Evolutionary conservation across 1,140 invertebrate genomes (phyloP).

Genomic region (Pomacea maculata): DNA sequence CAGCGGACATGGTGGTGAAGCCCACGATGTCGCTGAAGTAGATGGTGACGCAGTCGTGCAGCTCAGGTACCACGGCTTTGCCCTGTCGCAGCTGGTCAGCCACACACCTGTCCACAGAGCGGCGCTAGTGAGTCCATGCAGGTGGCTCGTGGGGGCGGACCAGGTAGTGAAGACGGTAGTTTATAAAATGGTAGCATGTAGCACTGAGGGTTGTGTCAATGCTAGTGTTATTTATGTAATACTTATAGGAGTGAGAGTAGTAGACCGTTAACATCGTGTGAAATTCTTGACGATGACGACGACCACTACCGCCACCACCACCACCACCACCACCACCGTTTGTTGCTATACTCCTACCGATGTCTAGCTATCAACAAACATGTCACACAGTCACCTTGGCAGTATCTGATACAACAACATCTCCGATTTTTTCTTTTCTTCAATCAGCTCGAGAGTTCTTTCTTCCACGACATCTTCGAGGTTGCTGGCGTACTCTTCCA

Average conservation of each 20-base stretch:
- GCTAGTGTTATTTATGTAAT: too few species aligned
- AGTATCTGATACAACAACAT: conserved; percentile 89
- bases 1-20: conserved; percentile 69
- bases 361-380: too few species aligned
- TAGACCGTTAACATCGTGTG: too few species aligned
- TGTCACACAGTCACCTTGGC: conserved; percentile 73
- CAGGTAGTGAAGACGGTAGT: too few species aligned
- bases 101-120: conserved; percentile 69
- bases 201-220: too few species aligned
- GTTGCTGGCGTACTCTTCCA: conserved; percentile 94
- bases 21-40: conserved; percentile 94
- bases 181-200: too few species aligned
- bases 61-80: conserved; percentile 85
- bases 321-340: too few species aligned
- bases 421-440: conserved; percentile 92
- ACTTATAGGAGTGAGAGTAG: too few species aligned
- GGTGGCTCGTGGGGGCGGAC: too few species aligned
- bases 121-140: neutral
- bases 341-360: too few species aligned
- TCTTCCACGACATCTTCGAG: conserved; percentile 88
- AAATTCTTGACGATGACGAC: too few species aligned
- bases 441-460: conserved; percentile 85
- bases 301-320: too few species aligned
- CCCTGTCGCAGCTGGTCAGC: conserved; percentile 79
- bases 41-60: conserved; percentile 87